A percentile compares a stretch with the other conserved stretches of the same genome.
phyloP scores from a whole-genome alignment of 2,113 vertebrate species.

The Cololabis saira region DNA sequence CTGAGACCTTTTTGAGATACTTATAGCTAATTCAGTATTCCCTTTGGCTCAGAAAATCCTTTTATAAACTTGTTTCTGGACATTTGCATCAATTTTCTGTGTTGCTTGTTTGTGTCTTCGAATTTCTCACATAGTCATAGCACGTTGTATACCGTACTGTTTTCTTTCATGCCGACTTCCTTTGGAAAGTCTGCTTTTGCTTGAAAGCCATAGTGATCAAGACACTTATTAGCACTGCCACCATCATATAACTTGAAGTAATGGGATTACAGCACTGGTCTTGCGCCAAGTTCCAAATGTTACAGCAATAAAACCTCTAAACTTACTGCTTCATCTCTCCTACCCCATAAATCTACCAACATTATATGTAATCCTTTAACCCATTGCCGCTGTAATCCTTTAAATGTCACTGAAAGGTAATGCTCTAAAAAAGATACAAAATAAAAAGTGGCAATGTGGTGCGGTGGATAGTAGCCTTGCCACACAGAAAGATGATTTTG shows the following conservation, averaged over 20 bases:
- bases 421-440: neutral
- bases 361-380: neutral
- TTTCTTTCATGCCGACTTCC: no score
- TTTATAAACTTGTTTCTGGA: slow-evolving; percentile 33
- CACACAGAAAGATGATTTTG: neutral
- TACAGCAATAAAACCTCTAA: slow-evolving; percentile 3
- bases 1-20: slow-evolving; percentile 13
- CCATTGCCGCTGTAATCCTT: no score
- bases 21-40: slow-evolving; percentile 20
- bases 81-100: slow-evolving; percentile 14
- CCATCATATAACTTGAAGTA: slow-evolving; percentile 4
- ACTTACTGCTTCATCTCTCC: neutral
- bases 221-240: neutral
- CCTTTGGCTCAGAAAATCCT: slow-evolving; percentile 32
- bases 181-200: slow-evolving; percentile 9
- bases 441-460: neutral
- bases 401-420: neutral
- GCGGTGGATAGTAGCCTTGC: neutral
- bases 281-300: neutral
- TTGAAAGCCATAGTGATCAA: neutral
- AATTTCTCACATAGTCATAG: slow-evolving; percentile 5
- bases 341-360: neutral
- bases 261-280: slow-evolving; percentile 7
- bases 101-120: slow-evolving; percentile 11
- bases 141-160: neutral